A percentile compares a stretch with the other conserved stretches of the same genome.
Conservation (phyloP, 2,113 vertebrate species). For the Phoenicopterus ruber region DNA sequence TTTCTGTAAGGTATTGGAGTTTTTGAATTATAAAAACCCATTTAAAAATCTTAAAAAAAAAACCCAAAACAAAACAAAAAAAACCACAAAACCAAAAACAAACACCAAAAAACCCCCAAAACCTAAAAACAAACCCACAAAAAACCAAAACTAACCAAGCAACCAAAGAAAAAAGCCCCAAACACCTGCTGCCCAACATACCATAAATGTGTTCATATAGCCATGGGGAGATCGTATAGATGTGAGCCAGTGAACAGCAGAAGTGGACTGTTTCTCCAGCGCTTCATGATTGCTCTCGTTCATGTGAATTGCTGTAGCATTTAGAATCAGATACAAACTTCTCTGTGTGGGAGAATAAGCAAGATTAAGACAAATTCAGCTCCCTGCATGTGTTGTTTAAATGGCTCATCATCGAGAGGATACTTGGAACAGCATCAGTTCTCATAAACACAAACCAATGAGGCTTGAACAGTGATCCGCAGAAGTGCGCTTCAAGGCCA, state of each 20-base stretch:
- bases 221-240: neutral
- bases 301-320: neutral
- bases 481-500: neutral
- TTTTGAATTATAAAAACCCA: neutral
- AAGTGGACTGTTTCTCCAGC: neutral
- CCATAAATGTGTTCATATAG: neutral
- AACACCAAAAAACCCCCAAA: no score
- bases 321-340: neutral
- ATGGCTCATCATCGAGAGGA: neutral
- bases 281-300: neutral
- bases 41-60: neutral
- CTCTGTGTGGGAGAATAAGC: conserved; percentile 25
- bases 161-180: neutral
- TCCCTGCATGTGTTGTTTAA: conserved; percentile 22
- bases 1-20: neutral
- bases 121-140: neutral
- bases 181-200: neutral
- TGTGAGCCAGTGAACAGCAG: neutral
- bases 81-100: no score
- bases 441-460: conserved; percentile 36
- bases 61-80: neutral
- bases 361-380: conserved; percentile 25
- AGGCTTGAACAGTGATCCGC: conserved; percentile 3
- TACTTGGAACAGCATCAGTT: conserved; percentile 24
- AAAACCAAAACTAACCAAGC: no score